Evolutionary conservation across 2,113 vertebrate genomes (phyloP).

Genomic region (Cheilinus undulatus): DNA sequence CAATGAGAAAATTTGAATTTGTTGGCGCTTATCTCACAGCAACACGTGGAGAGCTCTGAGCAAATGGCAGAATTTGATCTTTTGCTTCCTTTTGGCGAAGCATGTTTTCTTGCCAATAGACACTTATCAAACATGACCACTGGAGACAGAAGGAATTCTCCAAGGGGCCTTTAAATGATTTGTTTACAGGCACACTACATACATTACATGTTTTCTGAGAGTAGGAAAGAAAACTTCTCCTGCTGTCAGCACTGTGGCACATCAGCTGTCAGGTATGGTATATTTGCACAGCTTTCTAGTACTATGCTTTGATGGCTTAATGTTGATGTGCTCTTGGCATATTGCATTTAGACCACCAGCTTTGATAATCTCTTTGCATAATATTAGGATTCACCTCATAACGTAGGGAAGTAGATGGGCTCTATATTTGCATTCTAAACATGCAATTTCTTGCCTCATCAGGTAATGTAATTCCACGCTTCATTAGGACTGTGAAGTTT

Average conservation of each 20-base stretch:
- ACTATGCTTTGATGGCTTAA: constrained; percentile 60
- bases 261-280: constrained; percentile 43
- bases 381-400: constrained; percentile 77
- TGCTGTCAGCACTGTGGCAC: constrained; percentile 16
- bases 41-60: constrained; percentile 77
- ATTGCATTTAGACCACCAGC: constrained; percentile 66
- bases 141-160: constrained; percentile 69
- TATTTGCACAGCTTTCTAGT: constrained; percentile 39
- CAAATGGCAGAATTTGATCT: constrained; percentile 79
- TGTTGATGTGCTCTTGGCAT: constrained; percentile 44
- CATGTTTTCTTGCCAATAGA: constrained; percentile 74
- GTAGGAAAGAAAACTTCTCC: constrained; percentile 35
- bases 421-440: constrained; percentile 82
- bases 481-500: constrained; percentile 86
- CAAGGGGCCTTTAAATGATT: constrained; percentile 58
- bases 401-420: constrained; percentile 70
- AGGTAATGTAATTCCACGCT: constrained; percentile 87
- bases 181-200: constrained; percentile 61
- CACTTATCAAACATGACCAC: constrained; percentile 80
- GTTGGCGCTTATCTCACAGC: constrained; percentile 79
- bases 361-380: constrained; percentile 75
- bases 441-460: constrained; percentile 84
- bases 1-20: constrained; percentile 80
- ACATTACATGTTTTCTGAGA: constrained; percentile 53
- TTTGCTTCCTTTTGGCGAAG: constrained; percentile 69